Evolutionary conservation across 2,797 vertebrate genomes (phyloP).

Genomic region (Ibycter americanus): DNA sequence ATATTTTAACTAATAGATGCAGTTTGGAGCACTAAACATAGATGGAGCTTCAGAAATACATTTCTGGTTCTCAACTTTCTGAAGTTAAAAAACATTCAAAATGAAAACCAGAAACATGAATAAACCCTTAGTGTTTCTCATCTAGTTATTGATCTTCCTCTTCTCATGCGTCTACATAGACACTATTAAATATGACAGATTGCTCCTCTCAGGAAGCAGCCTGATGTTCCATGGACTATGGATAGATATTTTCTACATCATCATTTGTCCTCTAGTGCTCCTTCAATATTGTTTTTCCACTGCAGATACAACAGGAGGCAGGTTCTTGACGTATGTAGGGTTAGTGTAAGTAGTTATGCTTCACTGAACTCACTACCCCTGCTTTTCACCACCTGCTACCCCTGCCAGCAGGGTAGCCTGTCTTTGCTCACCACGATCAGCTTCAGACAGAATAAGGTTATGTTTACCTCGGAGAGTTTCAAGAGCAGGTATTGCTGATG

Average conservation of each 20-base stretch:
- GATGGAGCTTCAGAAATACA: neutral
- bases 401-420: neutral
- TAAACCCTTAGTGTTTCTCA: neutral
- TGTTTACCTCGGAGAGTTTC: neutral
- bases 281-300: neutral
- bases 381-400: neutral
- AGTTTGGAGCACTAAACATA: neutral
- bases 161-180: neutral
- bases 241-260: neutral
- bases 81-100: neutral
- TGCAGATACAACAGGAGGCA: neutral
- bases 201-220: neutral
- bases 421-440: neutral
- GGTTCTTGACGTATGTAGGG: neutral
- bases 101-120: neutral
- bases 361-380: neutral
- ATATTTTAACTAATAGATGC: neutral
- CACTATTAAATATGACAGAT: accelerated
- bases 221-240: neutral
- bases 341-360: neutral
- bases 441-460: neutral
- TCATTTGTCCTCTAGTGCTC: neutral
- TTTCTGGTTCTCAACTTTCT: neutral
- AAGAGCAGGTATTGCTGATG: neutral
- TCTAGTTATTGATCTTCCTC: neutral